Conservation (phyloP, 2,797 vertebrate species). For the Sebastes hubbsi region DNA sequence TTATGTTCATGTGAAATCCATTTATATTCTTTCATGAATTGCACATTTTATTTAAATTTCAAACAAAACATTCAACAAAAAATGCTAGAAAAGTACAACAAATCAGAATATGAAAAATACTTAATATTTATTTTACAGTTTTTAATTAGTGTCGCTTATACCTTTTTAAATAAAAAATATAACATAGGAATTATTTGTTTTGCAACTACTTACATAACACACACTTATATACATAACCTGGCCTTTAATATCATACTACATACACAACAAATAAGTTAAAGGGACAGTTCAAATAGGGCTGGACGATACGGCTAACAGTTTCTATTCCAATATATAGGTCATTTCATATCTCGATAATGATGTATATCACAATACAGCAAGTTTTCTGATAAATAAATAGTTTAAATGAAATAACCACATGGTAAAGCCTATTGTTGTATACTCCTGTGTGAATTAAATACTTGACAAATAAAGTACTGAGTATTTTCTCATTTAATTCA, state of each 20-base stretch:
- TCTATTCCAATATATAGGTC: no score
- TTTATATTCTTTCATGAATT: background rate
- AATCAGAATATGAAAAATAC: background rate
- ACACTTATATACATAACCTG: background rate
- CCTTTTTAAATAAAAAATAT: background rate
- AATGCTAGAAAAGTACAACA: background rate
- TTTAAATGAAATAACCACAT: no score
- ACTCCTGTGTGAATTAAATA: no score
- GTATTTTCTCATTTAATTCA: no score
- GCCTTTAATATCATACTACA: background rate
- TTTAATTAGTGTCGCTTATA: background rate
- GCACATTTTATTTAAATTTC: background rate
- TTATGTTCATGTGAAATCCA: background rate
- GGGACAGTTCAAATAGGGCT: no score
- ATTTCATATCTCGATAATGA: no score
- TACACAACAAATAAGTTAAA: background rate
- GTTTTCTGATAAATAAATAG: no score
- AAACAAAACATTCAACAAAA: background rate
- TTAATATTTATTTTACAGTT: background rate
- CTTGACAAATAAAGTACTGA: no score
- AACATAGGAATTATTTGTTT: background rate
- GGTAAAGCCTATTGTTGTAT: no score
- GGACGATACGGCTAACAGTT: rapidly evolving
- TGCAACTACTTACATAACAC: background rate
- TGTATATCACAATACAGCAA: no score